Evolutionary conservation across 2,797 vertebrate species (phyloP).

Genomic region (Etheostoma perlongum): DNA sequence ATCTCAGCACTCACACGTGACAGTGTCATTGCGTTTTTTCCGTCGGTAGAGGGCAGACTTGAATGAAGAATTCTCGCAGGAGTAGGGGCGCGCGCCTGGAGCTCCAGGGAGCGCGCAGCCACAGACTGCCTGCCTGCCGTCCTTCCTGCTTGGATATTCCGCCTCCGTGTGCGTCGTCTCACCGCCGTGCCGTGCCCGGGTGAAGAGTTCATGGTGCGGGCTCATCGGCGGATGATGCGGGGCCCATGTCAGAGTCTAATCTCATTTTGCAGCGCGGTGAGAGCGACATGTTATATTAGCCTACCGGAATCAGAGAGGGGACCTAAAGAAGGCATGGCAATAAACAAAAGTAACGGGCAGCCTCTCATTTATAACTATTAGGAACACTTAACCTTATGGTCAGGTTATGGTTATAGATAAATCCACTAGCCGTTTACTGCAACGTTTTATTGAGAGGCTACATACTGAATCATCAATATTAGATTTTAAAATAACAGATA

Average conservation of each 20-base stretch:
- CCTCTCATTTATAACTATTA: conserved; percentile 83
- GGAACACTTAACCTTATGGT: conserved; percentile 84
- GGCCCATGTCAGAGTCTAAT: conserved; percentile 75
- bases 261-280: conserved; percentile 71
- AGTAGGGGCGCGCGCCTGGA: conserved; percentile 26
- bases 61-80: conserved; percentile 65
- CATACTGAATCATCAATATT: conserved; percentile 73
- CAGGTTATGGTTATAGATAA: conserved; percentile 75
- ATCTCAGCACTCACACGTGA: not conserved
- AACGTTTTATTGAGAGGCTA: conserved; percentile 68
- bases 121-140: not conserved
- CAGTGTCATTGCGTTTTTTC: conserved; percentile 29
- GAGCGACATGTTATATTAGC: conserved; percentile 73
- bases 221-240: conserved; percentile 73
- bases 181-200: conserved; percentile 62
- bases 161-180: conserved; percentile 38
- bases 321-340: conserved; percentile 71
- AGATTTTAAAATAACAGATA: conserved; percentile 73
- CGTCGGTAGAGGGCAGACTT: conserved; percentile 82
- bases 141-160: conserved; percentile 41
- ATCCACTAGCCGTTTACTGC: conserved; percentile 77
- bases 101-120: conserved; percentile 41
- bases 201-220: conserved; percentile 83
- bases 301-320: conserved; percentile 68
- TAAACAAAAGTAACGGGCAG: conserved; percentile 80